Evolutionary conservation across 2,797 vertebrate genomes (phyloP), one percentile per base, ranked within the genome.

Genomic region (Fringilla coelebs): DNA sequence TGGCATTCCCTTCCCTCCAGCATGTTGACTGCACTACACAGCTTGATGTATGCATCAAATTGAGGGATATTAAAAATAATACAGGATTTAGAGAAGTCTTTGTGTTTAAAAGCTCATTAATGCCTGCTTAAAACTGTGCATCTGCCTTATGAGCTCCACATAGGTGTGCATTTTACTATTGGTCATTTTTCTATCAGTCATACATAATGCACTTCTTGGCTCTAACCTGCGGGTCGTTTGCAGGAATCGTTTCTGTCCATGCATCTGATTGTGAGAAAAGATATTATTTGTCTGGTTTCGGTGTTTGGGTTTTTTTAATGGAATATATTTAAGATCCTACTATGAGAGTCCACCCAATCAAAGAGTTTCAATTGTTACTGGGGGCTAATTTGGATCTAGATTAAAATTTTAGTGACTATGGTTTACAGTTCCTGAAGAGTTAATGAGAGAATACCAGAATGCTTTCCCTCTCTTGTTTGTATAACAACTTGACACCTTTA

Each of bases 401-500:
- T 57, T 76, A 36, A 84, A 91, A 46, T 77, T 18, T 60, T 40
- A 49, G 6, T 46, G 31, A 57, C 25, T 51, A 7, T 40, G 11
- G 17, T 48, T 63, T 72, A n/a, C 15, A 6, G 51, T 13, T 87
- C 32, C 72, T 76, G 57, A 92, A 73, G 46, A 57, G 74, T 93
- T 94, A 95, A 92, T 85, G 54, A 90, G 28, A 72, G 13, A 91
- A 85, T 15, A 51, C 5, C 32, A 71, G 25, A 77, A 62, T 49
- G 45, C 34, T 41, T 85, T 29, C 70, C 10, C 13, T 43, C 67
- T 95, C 84, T 90, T 94, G 91, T 91, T 85, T 91, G 83, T 72
- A 89, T 81, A 96, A 91, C 34, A 75, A 78, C 93, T 58, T 88
- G 62, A 71, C 40, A 86, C 34, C 49, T 92, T 90, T 87, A 85